phyloP scores from a whole-genome alignment of 2,888 invertebrate species.

The Gryllus longicercus region DNA sequence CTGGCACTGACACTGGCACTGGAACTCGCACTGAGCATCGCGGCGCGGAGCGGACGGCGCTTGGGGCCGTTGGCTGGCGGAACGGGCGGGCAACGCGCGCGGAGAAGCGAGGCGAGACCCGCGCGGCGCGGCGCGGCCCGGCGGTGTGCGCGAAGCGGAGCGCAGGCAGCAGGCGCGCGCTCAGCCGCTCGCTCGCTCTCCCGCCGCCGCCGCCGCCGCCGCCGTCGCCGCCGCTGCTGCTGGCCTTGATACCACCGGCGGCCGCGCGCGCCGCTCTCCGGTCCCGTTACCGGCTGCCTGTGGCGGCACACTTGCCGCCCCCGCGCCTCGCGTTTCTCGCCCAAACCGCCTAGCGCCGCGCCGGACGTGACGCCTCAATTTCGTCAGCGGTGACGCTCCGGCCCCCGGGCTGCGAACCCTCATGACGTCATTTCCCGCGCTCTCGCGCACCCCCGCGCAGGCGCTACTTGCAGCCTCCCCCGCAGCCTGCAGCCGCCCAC shows the following conservation, averaged over 20 bases:
- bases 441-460: neutral
- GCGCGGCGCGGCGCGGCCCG: neutral
- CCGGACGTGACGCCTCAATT: no score
- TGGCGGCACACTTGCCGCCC: neutral
- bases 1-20: neutral
- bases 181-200: neutral
- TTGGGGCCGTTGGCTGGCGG: no score
- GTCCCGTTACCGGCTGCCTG: neutral
- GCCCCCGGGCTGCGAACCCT: neutral
- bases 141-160: neutral
- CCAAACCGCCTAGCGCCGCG: no score
- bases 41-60: neutral
- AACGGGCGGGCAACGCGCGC: neutral
- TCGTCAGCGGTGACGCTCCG: neutral
- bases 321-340: neutral
- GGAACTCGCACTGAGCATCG: neutral
- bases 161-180: neutral
- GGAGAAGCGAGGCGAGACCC: neutral
- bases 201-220: neutral
- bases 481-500: neutral
- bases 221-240: neutral
- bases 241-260: neutral
- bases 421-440: conserved; percentile 1
- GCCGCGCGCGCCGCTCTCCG: neutral
- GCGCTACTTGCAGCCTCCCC: neutral